Conservation (phyloP, 2,888 invertebrate genomes). For the Pharmacophagus antenor region DNA sequence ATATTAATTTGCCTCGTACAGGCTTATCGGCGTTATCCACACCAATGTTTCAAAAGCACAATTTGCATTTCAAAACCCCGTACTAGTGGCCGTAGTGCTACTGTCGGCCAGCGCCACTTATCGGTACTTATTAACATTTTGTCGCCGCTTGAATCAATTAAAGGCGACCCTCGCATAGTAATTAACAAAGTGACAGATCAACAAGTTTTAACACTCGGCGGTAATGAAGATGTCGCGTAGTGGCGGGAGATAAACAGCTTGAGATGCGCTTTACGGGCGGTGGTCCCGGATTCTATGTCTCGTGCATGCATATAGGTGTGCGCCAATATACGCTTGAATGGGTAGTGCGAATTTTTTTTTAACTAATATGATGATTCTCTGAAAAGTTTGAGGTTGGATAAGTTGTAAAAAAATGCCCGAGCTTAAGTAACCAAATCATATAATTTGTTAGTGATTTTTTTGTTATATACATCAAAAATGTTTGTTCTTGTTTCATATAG, state of each 20-base stretch:
- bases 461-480: no score
- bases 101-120: slow-evolving; percentile 46
- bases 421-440: no score
- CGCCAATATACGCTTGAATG: not conserved
- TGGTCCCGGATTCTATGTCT: slow-evolving; percentile 20
- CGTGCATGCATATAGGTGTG: not conserved
- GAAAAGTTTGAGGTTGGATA: no score
- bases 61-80: slow-evolving; percentile 61
- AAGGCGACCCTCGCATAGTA: slow-evolving; percentile 68
- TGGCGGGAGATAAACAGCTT: slow-evolving; percentile 43
- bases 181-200: slow-evolving; percentile 74
- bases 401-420: no score
- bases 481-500: no score
- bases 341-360: not conserved
- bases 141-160: slow-evolving; percentile 76
- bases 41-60: slow-evolving; percentile 56
- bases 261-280: slow-evolving; percentile 22
- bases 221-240: slow-evolving; percentile 76
- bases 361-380: not conserved
- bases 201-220: slow-evolving; percentile 77
- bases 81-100: slow-evolving; percentile 37
- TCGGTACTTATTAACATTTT: slow-evolving; percentile 76
- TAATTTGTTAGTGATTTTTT: no score
- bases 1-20: slow-evolving; percentile 59
- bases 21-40: slow-evolving; percentile 58